phyloP scores from a whole-genome alignment of 2,888 invertebrate species.

The Dorcus hopei region DNA sequence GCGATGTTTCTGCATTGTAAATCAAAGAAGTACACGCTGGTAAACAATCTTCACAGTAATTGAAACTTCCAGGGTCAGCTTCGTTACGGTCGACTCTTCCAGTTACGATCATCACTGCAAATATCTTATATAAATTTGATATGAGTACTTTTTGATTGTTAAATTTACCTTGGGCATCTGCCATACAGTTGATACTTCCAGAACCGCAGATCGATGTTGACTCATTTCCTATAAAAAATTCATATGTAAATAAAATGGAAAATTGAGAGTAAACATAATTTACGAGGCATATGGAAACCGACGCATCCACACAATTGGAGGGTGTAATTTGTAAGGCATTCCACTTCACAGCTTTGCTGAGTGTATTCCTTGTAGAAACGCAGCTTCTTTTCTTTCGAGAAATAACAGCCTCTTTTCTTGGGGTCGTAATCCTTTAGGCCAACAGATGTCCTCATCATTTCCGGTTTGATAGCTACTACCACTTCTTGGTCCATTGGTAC shows the following conservation, averaged over 20 bases:
- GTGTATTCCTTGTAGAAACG: slow-evolving; percentile 67
- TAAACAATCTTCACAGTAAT: slow-evolving; percentile 47
- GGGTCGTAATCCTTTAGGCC: slow-evolving; percentile 63
- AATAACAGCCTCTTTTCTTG: slow-evolving; percentile 65
- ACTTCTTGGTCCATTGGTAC: slow-evolving; percentile 69
- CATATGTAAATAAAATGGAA: neutral
- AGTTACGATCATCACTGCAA: no score
- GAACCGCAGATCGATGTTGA: slow-evolving; percentile 54
- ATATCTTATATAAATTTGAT: no score
- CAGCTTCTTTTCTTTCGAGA: slow-evolving; percentile 62
- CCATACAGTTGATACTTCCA: slow-evolving; percentile 55
- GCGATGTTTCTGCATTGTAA: slow-evolving; percentile 70
- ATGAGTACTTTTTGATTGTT: no score
- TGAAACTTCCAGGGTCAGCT: no score
- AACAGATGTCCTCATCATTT: slow-evolving; percentile 71
- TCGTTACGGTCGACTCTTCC: no score
- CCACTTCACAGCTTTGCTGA: slow-evolving; percentile 70
- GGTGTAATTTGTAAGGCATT: slow-evolving; percentile 69
- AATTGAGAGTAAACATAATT: neutral
- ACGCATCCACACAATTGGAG: slow-evolving; percentile 62
- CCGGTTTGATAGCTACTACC: slow-evolving; percentile 67
- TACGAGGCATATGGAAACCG: slow-evolving; percentile 65
- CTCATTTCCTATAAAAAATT: slow-evolving; percentile 31
- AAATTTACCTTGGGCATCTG: slow-evolving; percentile 55
- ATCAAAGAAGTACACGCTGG: slow-evolving; percentile 67